phyloP scores from a whole-genome alignment of 1,140 invertebrate species.

The Adoxophyes honmai region DNA sequence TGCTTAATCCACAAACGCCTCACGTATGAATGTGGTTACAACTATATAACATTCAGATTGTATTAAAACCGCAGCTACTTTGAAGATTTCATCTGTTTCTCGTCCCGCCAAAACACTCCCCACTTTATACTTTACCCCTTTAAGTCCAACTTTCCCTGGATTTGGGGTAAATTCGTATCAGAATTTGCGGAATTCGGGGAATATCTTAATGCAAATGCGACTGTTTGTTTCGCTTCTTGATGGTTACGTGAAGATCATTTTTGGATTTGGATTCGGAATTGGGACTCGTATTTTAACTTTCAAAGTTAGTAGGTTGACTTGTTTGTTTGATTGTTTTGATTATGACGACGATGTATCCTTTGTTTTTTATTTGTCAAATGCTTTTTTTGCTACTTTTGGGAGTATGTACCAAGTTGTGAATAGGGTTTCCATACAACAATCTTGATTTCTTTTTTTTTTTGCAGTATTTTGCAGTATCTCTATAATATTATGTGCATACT shows the following conservation, averaged over 20 bases:
- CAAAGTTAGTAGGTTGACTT: no score
- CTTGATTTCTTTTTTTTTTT: no score
- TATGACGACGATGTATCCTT: no score
- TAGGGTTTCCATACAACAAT: no score
- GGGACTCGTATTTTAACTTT: no score
- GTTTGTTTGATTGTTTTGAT: no score
- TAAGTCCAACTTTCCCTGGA: background rate
- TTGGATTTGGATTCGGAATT: no score
- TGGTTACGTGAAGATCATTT: background rate
- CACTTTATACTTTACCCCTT: background rate
- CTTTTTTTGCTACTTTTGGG: no score
- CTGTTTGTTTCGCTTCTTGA: background rate
- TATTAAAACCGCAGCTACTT: conserved; percentile 14
- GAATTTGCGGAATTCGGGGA: background rate
- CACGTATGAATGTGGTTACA: conserved; percentile 13
- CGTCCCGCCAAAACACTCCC: background rate
- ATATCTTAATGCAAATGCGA: background rate
- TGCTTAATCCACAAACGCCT: conserved; percentile 6
- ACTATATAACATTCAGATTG: conserved; percentile 13
- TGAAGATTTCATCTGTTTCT: conserved; percentile 5
- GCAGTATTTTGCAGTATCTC: no score
- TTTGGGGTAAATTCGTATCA: background rate
- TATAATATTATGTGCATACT: no score
- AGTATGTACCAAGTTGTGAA: no score
- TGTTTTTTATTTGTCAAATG: no score